A percentile compares a stretch with the other conserved stretches of the same genome.
These are phyloP conservation scores for Gallirallus australis DNA, from an alignment of 2,797 vertebrate genomes.

Conservation along the genomic window DNA sequence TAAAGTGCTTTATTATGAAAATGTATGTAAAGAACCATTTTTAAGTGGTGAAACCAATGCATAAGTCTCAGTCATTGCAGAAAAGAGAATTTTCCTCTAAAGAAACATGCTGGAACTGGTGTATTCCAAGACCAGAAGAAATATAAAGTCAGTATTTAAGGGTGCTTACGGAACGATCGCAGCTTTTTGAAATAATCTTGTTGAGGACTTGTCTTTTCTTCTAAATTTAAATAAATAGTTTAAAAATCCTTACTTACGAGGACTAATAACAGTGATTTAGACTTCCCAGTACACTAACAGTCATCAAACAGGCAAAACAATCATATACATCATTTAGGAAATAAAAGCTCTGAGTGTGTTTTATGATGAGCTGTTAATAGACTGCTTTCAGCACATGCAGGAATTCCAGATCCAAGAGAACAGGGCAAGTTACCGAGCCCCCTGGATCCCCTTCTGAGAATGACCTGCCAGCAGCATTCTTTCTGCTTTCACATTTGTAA, in stretches of 20 bases:
- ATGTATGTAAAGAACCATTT: constrained; percentile 40
- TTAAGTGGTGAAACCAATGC: background rate
- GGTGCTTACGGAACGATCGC: background rate
- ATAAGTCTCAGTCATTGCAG: background rate
- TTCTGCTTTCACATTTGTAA: background rate
- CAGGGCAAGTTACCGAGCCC: background rate
- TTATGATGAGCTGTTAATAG: constrained; percentile 3
- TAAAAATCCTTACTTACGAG: background rate
- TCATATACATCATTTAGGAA: constrained; percentile 7
- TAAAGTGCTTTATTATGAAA: constrained; percentile 57
- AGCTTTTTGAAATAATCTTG: background rate
- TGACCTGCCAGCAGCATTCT: background rate
- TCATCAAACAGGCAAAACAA: background rate
- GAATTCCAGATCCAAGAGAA: background rate
- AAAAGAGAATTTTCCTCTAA: background rate
- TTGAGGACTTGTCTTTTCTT: background rate
- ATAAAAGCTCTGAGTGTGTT: background rate
- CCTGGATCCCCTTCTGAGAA: background rate
- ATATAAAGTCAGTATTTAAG: background rate
- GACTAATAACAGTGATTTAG: background rate
- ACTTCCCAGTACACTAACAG: background rate
- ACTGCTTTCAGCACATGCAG: background rate
- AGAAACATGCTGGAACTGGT: background rate
- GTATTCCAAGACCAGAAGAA: background rate
- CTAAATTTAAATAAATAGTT: background rate